Evolutionary conservation across 1,140 invertebrate species (phyloP).

Genomic region (Lepidotrigona ventralis): DNA sequence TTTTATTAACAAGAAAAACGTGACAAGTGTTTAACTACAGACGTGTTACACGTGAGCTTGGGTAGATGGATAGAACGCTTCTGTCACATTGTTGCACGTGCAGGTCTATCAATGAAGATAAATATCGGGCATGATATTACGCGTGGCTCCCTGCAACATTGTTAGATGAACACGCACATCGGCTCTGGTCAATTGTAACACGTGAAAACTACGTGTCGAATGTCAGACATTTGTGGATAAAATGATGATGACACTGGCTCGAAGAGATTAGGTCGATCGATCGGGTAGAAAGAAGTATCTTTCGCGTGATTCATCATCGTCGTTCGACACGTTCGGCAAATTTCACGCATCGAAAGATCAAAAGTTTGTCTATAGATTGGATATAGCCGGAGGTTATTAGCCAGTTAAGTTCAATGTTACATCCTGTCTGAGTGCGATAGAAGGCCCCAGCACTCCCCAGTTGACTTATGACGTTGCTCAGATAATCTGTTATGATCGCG

Average conservation of each 20-base stretch:
- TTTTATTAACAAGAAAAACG: conserved; percentile 38
- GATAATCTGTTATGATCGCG: conserved; percentile 54
- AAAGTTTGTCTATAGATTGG: conserved; percentile 50
- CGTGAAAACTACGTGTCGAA: not conserved
- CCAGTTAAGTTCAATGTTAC: conserved; percentile 78
- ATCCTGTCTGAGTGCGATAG: conserved; percentile 69
- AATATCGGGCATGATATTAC: not conserved
- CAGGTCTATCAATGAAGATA: not conserved
- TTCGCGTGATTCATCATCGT: not conserved
- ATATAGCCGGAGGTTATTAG: conserved; percentile 68
- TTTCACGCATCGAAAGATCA: not conserved
- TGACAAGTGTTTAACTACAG: conserved; percentile 25
- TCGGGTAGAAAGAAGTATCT: too few species aligned
- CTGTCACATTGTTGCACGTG: not conserved
- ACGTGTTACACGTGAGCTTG: not conserved
- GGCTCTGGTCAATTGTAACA: not conserved
- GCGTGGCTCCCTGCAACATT: too few species aligned
- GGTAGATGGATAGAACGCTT: not conserved
- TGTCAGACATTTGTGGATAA: not conserved
- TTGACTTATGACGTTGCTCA: conserved; percentile 48
- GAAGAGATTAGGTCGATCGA: too few species aligned
- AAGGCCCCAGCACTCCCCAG: conserved; percentile 51
- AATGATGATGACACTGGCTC: not conserved
- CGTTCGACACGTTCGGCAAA: not conserved
- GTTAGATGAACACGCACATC: not conserved